Conservation (phyloP, 2,797 vertebrate species). For the Scleropages formosus region DNA sequence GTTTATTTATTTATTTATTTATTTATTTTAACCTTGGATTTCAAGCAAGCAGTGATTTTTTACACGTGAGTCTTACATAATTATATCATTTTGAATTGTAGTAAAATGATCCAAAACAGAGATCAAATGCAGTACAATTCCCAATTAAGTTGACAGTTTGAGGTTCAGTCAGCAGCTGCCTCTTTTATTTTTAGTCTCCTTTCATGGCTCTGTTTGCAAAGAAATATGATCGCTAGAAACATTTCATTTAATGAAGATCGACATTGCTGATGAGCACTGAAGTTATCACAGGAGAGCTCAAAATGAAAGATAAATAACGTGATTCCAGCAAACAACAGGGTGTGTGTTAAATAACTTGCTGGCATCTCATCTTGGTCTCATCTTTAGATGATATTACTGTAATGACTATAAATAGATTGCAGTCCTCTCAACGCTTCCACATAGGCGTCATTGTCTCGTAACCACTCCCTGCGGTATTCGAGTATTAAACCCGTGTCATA, state of each 20-base stretch:
- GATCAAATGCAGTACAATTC: background rate
- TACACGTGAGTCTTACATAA: too few relatives aligned
- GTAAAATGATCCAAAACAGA: background rate
- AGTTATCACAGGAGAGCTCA: background rate
- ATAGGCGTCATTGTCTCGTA: too few relatives aligned
- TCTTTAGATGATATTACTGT: too few relatives aligned
- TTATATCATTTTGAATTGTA: too few relatives aligned
- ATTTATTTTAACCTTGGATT: too few relatives aligned
- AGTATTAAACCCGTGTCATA: background rate
- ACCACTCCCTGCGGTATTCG: background rate
- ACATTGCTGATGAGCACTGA: background rate
- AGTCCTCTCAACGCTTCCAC: too few relatives aligned
- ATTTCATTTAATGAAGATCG: background rate
- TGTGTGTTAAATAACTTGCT: too few relatives aligned
- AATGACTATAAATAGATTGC: too few relatives aligned
- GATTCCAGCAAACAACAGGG: too few relatives aligned
- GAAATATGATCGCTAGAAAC: background rate
- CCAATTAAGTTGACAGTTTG: slow-evolving; percentile 11
- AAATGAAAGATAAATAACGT: background rate
- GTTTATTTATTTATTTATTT: too few relatives aligned
- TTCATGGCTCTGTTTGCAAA: background rate
- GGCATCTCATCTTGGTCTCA: too few relatives aligned
- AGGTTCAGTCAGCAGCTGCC: background rate
- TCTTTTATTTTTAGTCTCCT: background rate
- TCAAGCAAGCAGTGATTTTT: too few relatives aligned